A percentile compares a stretch with the other conserved stretches of the same genome.
Evolutionary conservation across 2,888 invertebrate genomes (phyloP).

Genomic region (Machimus atricapillus): DNA sequence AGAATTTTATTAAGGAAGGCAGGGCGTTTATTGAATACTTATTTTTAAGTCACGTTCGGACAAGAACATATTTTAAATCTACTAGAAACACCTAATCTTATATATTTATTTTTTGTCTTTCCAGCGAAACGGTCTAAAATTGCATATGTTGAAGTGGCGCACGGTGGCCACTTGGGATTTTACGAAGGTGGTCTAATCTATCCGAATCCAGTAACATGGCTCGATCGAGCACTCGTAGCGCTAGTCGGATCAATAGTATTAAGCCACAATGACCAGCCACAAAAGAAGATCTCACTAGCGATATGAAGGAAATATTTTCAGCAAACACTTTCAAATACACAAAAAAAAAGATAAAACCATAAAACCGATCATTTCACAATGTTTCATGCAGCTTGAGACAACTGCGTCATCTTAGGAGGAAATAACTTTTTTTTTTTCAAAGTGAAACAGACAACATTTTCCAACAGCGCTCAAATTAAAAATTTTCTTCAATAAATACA

Average conservation of each 20-base stretch:
- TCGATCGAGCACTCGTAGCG: constrained; percentile 87
- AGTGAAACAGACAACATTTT: constrained; percentile 10
- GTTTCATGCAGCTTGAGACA: not conserved
- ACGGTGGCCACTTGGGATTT: constrained; percentile 94
- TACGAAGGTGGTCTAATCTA: constrained; percentile 89
- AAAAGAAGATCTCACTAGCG: constrained; percentile 20
- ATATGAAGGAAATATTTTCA: not conserved
- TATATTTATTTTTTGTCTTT: constrained; percentile 36
- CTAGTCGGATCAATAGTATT: constrained; percentile 75
- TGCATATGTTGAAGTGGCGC: constrained; percentile 81
- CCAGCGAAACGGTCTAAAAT: constrained; percentile 72
- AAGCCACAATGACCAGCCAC: constrained; percentile 25
- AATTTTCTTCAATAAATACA: not conserved
- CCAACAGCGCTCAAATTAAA: constrained; percentile 17
- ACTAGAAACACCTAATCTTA: too few species aligned
- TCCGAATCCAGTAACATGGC: constrained; percentile 91
- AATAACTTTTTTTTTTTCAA: not conserved
- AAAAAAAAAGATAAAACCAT: not conserved
- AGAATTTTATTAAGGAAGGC: too few species aligned
- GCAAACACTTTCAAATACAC: not conserved
- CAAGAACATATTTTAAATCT: too few species aligned
- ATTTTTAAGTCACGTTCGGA: too few species aligned
- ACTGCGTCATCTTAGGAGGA: not conserved
- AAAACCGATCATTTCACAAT: not conserved
- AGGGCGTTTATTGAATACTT: too few species aligned